Evolutionary conservation across 2,888 invertebrate species (phyloP).

Genomic region (Phragmatobia fuliginosa): DNA sequence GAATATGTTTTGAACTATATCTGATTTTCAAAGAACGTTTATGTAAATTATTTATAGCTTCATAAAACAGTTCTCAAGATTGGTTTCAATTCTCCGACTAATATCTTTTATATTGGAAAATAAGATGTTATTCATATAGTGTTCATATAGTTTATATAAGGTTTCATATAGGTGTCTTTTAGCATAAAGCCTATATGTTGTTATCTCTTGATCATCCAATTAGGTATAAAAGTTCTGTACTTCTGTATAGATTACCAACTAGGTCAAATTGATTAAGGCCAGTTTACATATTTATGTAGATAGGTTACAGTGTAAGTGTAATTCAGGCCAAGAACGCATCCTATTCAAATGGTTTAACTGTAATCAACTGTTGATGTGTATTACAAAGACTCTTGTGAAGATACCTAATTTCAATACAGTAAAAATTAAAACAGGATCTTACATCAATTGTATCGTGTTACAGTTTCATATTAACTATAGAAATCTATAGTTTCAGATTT

Average conservation of each 20-base stretch:
- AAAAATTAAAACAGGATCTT: too few species aligned
- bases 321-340: conserved; percentile 19
- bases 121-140: neutral
- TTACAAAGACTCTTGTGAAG: conserved; percentile 2
- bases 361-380: conserved; percentile 10
- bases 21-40: neutral
- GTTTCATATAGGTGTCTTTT: neutral
- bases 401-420: too few species aligned
- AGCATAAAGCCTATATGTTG: neutral
- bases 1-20: neutral
- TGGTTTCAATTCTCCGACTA: neutral
- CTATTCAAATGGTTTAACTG: conserved; percentile 14
- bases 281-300: neutral
- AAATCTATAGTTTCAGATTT: too few species aligned
- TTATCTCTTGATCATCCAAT: neutral
- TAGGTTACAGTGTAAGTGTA: conserved; percentile 10
- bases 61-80: neutral
- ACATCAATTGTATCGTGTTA: too few species aligned
- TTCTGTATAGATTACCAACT: conserved; percentile 8
- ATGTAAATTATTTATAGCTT: neutral
- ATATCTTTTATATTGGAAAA: neutral
- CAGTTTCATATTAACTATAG: too few species aligned
- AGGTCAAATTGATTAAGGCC: conserved; percentile 21
- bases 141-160: too few species aligned
- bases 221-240: neutral